Conservation (phyloP, 2,888 invertebrate species). For the Agelastica alni region DNA sequence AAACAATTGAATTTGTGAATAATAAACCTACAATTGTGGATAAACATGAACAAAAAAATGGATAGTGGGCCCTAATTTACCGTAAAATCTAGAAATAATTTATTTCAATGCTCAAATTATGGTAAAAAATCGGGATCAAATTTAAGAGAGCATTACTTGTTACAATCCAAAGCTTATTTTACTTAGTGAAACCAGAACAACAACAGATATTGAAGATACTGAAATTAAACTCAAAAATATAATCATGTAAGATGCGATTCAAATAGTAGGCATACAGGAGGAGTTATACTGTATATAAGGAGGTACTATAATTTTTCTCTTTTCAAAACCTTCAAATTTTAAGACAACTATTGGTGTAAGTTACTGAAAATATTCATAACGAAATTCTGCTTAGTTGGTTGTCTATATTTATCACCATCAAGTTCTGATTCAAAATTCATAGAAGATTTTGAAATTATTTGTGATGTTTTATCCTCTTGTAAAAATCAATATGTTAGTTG, state of each 20-base stretch:
- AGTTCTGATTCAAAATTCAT: constrained; percentile 9
- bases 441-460: constrained; percentile 8
- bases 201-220: constrained; percentile 12
- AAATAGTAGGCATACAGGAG: too few relatives aligned
- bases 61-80: constrained; percentile 6
- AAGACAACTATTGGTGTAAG: too few relatives aligned
- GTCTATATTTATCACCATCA: neutral
- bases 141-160: constrained; percentile 10
- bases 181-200: constrained; percentile 14
- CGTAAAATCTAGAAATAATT: constrained; percentile 7
- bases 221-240: constrained; percentile 8
- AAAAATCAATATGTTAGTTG: constrained; percentile 9
- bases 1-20: constrained; percentile 2
- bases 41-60: constrained; percentile 5
- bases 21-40: constrained; percentile 3
- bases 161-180: constrained; percentile 10
- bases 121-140: too few relatives aligned
- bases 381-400: too few relatives aligned
- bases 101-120: constrained; percentile 14
- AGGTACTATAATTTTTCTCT: neutral
- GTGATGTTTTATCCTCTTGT: too few relatives aligned
- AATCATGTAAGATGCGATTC: constrained; percentile 7
- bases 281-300: too few relatives aligned
- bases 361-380: too few relatives aligned
- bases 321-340: neutral